These are phyloP conservation scores for Geodia barretti DNA, from an alignment of 37 sponge, comb jelly and placozoan species.

Conservation along the genomic window DNA sequence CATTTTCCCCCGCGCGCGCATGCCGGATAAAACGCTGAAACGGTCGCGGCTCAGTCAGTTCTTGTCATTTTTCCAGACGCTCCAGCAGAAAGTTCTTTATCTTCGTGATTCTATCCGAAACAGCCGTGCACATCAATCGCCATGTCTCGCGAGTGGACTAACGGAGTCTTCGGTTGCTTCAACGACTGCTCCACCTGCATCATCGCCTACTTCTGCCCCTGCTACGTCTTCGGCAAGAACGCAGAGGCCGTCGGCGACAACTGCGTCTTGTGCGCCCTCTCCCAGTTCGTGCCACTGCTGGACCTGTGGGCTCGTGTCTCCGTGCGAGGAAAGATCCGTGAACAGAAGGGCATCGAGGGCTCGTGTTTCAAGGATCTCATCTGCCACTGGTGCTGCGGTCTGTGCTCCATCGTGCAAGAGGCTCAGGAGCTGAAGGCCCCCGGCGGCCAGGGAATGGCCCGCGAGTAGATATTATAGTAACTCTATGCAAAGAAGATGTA, in stretches of 20 bases:
- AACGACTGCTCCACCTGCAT: slow-evolving; percentile 63
- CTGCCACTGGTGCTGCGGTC: slow-evolving; percentile 34
- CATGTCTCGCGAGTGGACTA: slow-evolving; percentile 61
- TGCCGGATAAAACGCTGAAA: too few species aligned
- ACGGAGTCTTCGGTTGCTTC: slow-evolving; percentile 71
- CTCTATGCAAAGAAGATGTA: background rate
- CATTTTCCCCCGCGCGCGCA: too few species aligned
- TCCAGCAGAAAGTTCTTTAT: too few species aligned
- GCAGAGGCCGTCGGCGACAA: slow-evolving; percentile 70
- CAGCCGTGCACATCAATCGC: too few species aligned
- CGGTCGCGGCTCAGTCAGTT: too few species aligned
- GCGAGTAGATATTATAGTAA: slow-evolving; percentile 11
- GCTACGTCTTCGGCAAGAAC: slow-evolving; percentile 74
- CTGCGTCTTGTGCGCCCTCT: slow-evolving; percentile 63
- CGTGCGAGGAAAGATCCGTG: slow-evolving; percentile 64
- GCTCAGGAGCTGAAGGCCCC: slow-evolving; percentile 27
- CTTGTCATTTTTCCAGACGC: too few species aligned
- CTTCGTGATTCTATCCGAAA: too few species aligned
- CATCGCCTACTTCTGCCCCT: slow-evolving; percentile 68
- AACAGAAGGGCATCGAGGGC: slow-evolving; percentile 82
- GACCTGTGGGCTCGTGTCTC: slow-evolving; percentile 36
- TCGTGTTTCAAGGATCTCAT: slow-evolving; percentile 52
- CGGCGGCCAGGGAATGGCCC: slow-evolving; percentile 22
- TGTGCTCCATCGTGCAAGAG: slow-evolving; percentile 42
- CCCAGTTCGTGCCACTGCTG: slow-evolving; percentile 63